A percentile compares a stretch with the other conserved stretches of the same genome.
Evolutionary conservation across 2,797 vertebrate species (phyloP).

Genomic region (Nannoperca australis): DNA sequence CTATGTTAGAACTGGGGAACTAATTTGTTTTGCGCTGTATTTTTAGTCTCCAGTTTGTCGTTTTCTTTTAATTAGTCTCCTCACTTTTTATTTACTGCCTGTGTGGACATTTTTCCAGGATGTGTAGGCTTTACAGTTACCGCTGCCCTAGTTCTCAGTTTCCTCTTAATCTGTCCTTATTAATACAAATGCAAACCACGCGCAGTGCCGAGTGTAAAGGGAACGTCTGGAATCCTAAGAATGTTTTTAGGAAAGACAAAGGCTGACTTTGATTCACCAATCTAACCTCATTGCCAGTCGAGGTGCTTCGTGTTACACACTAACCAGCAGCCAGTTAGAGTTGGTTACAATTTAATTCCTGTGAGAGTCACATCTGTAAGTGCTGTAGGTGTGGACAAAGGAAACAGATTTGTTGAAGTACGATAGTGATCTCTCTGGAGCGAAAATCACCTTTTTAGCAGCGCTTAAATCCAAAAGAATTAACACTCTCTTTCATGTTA

Average conservation of each 20-base stretch:
- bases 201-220: slow-evolving; percentile 58
- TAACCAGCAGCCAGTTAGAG: slow-evolving; percentile 66
- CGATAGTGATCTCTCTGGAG: background rate
- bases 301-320: slow-evolving; percentile 68
- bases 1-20: slow-evolving; percentile 10
- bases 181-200: slow-evolving; percentile 74
- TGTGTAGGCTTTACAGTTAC: slow-evolving; percentile 50
- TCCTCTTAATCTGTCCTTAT: slow-evolving; percentile 68
- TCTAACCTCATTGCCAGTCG: slow-evolving; percentile 57
- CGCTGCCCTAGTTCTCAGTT: slow-evolving; percentile 59
- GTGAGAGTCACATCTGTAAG: slow-evolving; percentile 27
- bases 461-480: slow-evolving; percentile 12
- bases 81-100: slow-evolving; percentile 44
- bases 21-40: slow-evolving; percentile 21
- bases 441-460: slow-evolving; percentile 6
- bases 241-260: slow-evolving; percentile 80
- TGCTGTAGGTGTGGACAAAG: background rate
- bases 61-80: slow-evolving; percentile 35
- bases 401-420: background rate
- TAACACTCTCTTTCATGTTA: slow-evolving; percentile 5
- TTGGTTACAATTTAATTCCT: slow-evolving; percentile 72
- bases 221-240: slow-evolving; percentile 81
- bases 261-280: slow-evolving; percentile 79
- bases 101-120: slow-evolving; percentile 42
- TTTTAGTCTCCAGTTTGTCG: slow-evolving; percentile 25